Evolutionary conservation across 2,113 vertebrate species (phyloP).

Genomic region (Callipepla squamata): DNA sequence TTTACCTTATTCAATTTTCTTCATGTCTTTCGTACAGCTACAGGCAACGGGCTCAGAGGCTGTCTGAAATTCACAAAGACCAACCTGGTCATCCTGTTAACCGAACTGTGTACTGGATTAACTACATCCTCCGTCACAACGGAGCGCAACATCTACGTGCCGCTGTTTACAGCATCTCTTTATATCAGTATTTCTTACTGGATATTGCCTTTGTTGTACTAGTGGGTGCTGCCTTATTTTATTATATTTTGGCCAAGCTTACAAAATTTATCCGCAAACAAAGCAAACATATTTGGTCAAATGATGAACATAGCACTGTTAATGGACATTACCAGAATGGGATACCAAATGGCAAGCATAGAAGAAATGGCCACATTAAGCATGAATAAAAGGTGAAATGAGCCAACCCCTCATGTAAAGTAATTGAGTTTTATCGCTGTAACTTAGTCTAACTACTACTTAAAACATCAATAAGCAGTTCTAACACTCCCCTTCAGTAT

Average conservation of each 20-base stretch:
- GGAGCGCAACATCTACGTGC: conserved; percentile 93
- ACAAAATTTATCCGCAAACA: conserved; percentile 74
- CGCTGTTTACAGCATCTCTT: conserved; percentile 88
- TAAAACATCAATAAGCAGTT: conserved; percentile 78
- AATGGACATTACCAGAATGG: conserved; percentile 96
- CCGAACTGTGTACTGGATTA: conserved; percentile 94
- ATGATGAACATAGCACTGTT: conserved; percentile 73
- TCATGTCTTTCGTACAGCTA: conserved; percentile 78
- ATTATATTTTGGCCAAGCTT: conserved; percentile 78
- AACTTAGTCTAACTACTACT: conserved; percentile 82
- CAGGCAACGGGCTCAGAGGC: conserved; percentile 83
- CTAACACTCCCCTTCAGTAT: conserved; percentile 74
- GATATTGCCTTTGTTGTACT: conserved; percentile 84
- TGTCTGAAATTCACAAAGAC: conserved; percentile 96
- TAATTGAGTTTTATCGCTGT: conserved; percentile 75
- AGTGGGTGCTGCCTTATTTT: conserved; percentile 74
- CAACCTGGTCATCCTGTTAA: conserved; percentile 93
- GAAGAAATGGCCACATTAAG: conserved; percentile 90
- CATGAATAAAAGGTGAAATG: conserved; percentile 95
- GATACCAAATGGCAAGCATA: conserved; percentile 91
- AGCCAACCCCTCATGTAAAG: conserved; percentile 59
- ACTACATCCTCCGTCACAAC: conserved; percentile 92
- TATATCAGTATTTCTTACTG: conserved; percentile 94
- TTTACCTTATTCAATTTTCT: background rate
- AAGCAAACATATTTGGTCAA: conserved; percentile 67